Conservation (phyloP, 1,140 invertebrate species). For the Megalonaias nervosa region DNA sequence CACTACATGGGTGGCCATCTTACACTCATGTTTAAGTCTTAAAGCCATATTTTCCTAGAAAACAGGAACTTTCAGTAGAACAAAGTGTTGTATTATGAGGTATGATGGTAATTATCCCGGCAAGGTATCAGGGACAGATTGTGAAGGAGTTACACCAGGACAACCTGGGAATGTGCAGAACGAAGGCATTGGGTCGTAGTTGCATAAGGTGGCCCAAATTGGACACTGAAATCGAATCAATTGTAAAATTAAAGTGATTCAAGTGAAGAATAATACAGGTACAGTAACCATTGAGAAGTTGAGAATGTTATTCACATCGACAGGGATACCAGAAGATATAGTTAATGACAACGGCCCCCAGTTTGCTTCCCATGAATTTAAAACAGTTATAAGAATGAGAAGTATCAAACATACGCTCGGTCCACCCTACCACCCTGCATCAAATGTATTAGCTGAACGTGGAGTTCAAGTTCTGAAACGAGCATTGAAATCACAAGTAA, state of each 20-base stretch:
- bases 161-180: constrained; percentile 70
- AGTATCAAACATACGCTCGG: constrained; percentile 53
- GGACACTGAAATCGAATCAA: constrained; percentile 68
- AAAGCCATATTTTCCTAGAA: too few relatives aligned
- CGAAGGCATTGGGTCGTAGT: constrained; percentile 67
- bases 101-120: constrained; percentile 11
- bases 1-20: too few relatives aligned
- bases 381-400: constrained; percentile 66
- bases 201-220: constrained; percentile 73
- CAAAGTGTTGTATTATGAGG: too few relatives aligned
- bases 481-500: too few relatives aligned
- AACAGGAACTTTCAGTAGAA: too few relatives aligned
- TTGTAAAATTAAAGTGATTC: constrained; percentile 50
- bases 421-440: too few relatives aligned
- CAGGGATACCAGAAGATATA: constrained; percentile 68
- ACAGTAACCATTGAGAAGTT: constrained; percentile 40
- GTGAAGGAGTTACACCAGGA: constrained; percentile 65
- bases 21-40: too few relatives aligned
- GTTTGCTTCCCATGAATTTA: constrained; percentile 67
- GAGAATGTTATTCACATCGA: constrained; percentile 63
- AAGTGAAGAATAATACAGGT: constrained; percentile 38
- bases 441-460: too few relatives aligned
- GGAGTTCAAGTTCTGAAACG: too few relatives aligned
- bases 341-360: constrained; percentile 72
- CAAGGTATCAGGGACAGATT: constrained; percentile 38